phyloP scores from a whole-genome alignment of 2,888 invertebrate genomes.

The Drosophila anomalata region DNA sequence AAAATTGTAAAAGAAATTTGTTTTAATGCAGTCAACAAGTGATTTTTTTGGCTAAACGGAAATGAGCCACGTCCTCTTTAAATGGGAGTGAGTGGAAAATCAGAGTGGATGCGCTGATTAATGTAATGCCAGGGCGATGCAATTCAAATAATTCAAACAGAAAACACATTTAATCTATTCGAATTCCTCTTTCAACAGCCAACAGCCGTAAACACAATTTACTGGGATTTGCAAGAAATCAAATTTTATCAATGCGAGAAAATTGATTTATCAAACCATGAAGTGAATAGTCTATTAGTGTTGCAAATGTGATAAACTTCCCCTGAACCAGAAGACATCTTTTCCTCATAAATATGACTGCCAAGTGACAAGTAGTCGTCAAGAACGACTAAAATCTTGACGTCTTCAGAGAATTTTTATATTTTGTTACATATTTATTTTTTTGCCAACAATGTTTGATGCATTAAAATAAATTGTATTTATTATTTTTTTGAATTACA shows the following conservation, averaged over 20 bases:
- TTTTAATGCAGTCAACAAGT: constrained; percentile 53
- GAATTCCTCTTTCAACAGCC: constrained; percentile 24
- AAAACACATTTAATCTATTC: constrained; percentile 51
- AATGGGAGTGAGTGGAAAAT: neutral
- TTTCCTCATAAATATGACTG: neutral
- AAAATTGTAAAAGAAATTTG: constrained; percentile 25
- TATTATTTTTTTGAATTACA: too few species aligned
- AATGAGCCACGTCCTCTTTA: constrained; percentile 27
- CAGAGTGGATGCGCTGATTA: constrained; percentile 16
- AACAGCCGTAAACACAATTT: constrained; percentile 45
- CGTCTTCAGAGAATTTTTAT: neutral
- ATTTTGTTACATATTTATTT: neutral
- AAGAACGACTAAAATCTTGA: neutral
- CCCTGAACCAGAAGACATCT: neutral
- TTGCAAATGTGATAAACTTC: constrained; percentile 1
- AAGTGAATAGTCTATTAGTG: neutral
- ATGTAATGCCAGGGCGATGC: constrained; percentile 44
- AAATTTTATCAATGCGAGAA: constrained; percentile 36
- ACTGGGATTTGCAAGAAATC: constrained; percentile 37
- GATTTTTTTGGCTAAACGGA: constrained; percentile 36
- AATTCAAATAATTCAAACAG: constrained; percentile 41
- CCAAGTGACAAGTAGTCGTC: neutral
- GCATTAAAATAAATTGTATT: neutral
- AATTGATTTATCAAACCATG: constrained; percentile 51
- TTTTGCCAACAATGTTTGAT: neutral